These are phyloP conservation scores for Spilarctia lutea DNA, from an alignment of 2,888 invertebrate genomes.

Conservation along the genomic window DNA sequence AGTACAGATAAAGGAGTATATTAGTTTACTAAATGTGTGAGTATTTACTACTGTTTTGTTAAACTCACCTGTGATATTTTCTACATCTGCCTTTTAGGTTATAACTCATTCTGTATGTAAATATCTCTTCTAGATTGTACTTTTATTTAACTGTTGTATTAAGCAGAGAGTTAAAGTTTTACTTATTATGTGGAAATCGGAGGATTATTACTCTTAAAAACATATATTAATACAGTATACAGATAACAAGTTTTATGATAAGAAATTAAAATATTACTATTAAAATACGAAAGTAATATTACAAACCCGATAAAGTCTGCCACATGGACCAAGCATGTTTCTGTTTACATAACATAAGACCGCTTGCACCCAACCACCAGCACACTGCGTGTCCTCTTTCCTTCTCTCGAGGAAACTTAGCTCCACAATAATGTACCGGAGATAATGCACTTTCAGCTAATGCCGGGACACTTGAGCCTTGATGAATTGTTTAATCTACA, in stretches of 20 bases:
- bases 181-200: no score
- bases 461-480: constrained; percentile 56
- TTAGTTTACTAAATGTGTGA: neutral
- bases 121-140: no score
- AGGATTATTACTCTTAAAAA: no score
- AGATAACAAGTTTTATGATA: no score
- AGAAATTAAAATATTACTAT: neutral
- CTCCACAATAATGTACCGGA: constrained; percentile 54
- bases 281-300: neutral
- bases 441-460: constrained; percentile 59
- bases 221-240: no score
- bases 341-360: constrained; percentile 54
- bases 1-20: neutral
- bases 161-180: neutral
- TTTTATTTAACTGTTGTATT: neutral
- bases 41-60: neutral
- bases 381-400: constrained; percentile 66
- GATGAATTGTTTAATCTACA: constrained; percentile 58
- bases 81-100: no score
- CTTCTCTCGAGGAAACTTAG: constrained; percentile 63
- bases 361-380: constrained; percentile 56
- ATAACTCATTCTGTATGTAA: no score
- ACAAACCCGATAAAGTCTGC: constrained; percentile 8
- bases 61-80: neutral
- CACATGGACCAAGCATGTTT: constrained; percentile 25